Evolutionary conservation across 2,888 invertebrate genomes (phyloP), one percentile per base, ranked within the genome.

Genomic region (Diarsia brunnea): DNA sequence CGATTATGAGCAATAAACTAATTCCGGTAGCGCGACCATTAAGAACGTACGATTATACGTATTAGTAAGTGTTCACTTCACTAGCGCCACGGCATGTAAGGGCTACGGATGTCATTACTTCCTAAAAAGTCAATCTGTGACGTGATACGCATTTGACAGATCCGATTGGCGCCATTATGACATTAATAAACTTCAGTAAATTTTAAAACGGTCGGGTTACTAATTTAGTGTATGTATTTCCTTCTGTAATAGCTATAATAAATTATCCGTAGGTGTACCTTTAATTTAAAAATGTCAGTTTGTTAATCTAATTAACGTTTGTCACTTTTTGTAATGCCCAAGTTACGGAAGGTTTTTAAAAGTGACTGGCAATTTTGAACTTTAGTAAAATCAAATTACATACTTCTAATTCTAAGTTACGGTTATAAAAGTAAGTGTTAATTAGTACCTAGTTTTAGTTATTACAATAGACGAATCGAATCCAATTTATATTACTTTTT

Each of bases 1-100:
- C 94, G 94, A 95, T 95, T 95, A 95, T 94, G 93, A 92, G 93
- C 94, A 91, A 95, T 96, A 95, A 95, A 95, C 92, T 91, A 95
- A 96, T 96, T 95, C 96, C 96, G 95, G 96, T 96, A 96, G 96
- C 95, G 88, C 89, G 88, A 89, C 92, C 91, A 94, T 94, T 95
- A 95, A 92, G 88, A 92, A 91, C 89, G 88, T 92, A 91, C 91
- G 92, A 93, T 93, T 94, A 94, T 93, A 91, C 90, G 89, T 91
- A 91, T 91, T 90, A 89, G 89, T 90, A 89, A 78, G 87, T 88
- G 79, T 87, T 88, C 85, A 85, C 85, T 85, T 86, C 87, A 84
- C 86, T 87, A 87, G 73, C 78, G 73, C 79, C 76, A 79, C 65
- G 74, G 53, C 69, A 47, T 73, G 74, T 88, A 82, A 66, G 85